These are phyloP conservation scores for Capromys pilorides DNA, from an alignment of 2,797 vertebrate genomes.

Conservation along the genomic window DNA sequence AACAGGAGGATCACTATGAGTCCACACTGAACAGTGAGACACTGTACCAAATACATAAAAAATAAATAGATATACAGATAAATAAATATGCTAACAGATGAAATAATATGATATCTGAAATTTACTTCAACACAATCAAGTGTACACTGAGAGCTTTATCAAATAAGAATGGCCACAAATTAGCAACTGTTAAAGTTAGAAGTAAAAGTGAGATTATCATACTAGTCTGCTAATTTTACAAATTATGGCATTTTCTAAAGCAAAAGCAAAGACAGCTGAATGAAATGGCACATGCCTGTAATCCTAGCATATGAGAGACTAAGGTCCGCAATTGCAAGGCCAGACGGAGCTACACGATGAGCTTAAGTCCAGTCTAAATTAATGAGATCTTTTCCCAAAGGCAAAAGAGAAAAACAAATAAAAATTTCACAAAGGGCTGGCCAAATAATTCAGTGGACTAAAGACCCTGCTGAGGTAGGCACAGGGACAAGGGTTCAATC, in stretches of 20 bases:
- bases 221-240: not conserved
- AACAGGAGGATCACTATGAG: too few species aligned
- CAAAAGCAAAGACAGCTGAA: not conserved
- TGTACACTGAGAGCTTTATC: not conserved
- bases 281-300: too few species aligned
- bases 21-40: too few species aligned
- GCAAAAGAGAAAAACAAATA: constrained; percentile 1
- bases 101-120: not conserved
- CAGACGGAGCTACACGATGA: not conserved
- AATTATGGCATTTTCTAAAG: constrained; percentile 37
- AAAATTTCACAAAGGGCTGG: not conserved
- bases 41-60: too few species aligned
- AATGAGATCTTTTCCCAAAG: not conserved
- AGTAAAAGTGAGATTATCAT: not conserved
- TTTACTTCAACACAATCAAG: not conserved
- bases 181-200: not conserved
- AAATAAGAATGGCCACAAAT: not conserved
- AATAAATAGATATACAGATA: too few species aligned
- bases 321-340: not conserved
- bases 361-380: not conserved
- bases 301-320: too few species aligned
- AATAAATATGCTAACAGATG: not conserved
- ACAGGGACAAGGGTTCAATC: too few species aligned
- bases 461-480: too few species aligned
- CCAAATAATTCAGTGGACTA: too few species aligned